Evolutionary conservation across 2,797 vertebrate genomes (phyloP).

Genomic region (Aulostomus chinensis): DNA sequence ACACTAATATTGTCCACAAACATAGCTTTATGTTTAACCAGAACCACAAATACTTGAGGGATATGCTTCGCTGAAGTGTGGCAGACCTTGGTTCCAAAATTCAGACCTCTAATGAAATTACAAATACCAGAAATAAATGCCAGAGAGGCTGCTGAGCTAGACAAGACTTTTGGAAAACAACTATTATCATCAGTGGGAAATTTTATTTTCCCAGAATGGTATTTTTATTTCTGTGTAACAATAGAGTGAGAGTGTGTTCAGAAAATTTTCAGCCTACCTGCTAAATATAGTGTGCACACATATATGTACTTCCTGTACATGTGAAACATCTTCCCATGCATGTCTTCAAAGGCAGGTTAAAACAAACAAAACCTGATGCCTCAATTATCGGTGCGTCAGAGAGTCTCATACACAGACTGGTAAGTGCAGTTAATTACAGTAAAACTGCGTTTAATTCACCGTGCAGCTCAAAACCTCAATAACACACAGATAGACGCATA

Average conservation of each 20-base stretch:
- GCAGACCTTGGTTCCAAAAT: slow-evolving; percentile 70
- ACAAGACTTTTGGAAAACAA: slow-evolving; percentile 62
- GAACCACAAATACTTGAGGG: slow-evolving; percentile 70
- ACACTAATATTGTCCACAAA: slow-evolving; percentile 71
- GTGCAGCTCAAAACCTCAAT: slow-evolving; percentile 73
- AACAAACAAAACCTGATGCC: slow-evolving; percentile 79
- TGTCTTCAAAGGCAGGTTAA: slow-evolving; percentile 77
- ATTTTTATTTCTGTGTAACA: no score
- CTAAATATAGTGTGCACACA: slow-evolving; percentile 47
- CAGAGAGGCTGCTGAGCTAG: slow-evolving; percentile 61
- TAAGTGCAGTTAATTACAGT: slow-evolving; percentile 81
- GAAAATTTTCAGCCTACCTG: no score
- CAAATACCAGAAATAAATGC: slow-evolving; percentile 69
- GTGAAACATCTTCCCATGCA: slow-evolving; percentile 66
- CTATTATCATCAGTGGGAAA: slow-evolving; percentile 70
- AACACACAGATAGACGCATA: slow-evolving; percentile 41
- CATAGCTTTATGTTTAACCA: slow-evolving; percentile 67
- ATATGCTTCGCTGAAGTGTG: slow-evolving; percentile 70
- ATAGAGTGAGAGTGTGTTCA: no score
- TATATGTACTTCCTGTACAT: slow-evolving; percentile 56
- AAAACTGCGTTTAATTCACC: slow-evolving; percentile 76
- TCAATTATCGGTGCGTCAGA: slow-evolving; percentile 78
- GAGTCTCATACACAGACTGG: slow-evolving; percentile 76
- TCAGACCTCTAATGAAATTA: slow-evolving; percentile 75
- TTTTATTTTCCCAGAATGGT: no score